Conservation (phyloP, 2,797 vertebrate genomes). For the Pangasius krempfi region DNA sequence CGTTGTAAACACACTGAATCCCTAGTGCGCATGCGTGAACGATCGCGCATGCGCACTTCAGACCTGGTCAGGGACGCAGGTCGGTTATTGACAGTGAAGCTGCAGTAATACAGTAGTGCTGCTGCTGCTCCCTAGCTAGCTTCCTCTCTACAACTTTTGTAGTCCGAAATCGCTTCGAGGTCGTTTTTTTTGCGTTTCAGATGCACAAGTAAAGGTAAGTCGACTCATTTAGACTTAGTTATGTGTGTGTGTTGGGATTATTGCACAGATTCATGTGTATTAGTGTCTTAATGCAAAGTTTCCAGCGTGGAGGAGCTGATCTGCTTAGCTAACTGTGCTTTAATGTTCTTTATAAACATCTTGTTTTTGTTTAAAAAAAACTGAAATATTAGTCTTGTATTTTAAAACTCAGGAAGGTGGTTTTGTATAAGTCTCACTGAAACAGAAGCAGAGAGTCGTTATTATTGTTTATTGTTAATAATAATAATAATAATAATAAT, state of each 20-base stretch:
- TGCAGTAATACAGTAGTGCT: neutral
- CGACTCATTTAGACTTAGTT: neutral
- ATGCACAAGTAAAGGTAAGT: conserved; percentile 64
- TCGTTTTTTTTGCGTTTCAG: conserved; percentile 31
- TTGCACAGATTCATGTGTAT: neutral
- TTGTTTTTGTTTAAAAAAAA: neutral
- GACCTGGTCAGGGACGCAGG: neutral
- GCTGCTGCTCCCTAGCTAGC: neutral
- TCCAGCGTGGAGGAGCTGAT: neutral
- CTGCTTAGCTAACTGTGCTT: neutral
- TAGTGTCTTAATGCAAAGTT: neutral
- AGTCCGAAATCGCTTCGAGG: conserved; percentile 17
- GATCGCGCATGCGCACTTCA: neutral
- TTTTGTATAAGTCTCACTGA: neutral
- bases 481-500: no score
- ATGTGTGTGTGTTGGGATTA: neutral
- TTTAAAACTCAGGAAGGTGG: neutral
- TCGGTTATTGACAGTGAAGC: neutral
- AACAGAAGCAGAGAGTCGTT: conserved; percentile 9
- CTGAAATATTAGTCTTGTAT: neutral
- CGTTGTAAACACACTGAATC: neutral
- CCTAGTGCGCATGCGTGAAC: neutral
- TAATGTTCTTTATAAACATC: neutral
- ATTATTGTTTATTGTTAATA: neutral
- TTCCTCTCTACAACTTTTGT: conserved; percentile 49